Percentiles rank a stretch among this genome's conserved stretches.
Evolutionary conservation across 2,113 vertebrate species (phyloP).

Genomic region (Tauraco erythrolophus): DNA sequence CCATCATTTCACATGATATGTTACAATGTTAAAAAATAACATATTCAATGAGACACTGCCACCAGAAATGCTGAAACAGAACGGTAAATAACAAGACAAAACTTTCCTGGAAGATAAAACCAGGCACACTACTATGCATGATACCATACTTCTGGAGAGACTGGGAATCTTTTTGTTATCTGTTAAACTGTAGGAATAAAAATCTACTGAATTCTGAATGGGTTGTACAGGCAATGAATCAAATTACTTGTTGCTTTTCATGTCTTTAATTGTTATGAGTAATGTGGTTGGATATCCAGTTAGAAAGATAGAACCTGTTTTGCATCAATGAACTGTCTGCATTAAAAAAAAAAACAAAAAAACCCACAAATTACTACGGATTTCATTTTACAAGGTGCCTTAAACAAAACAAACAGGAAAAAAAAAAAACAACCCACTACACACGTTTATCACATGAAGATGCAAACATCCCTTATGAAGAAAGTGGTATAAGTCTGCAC

Average conservation of each 20-base stretch:
- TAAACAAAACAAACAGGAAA: background rate
- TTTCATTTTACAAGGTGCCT: background rate
- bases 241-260: background rate
- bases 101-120: background rate
- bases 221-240: background rate
- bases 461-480: background rate
- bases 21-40: background rate
- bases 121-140: background rate
- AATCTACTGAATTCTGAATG: background rate
- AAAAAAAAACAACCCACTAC: background rate
- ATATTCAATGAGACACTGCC: background rate
- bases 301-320: background rate
- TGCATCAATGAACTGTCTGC: background rate
- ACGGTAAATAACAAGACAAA: background rate
- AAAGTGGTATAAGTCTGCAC: background rate
- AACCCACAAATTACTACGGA: background rate
- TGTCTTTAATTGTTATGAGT: background rate
- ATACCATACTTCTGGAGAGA: background rate
- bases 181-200: background rate
- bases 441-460: background rate
- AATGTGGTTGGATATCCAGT: background rate
- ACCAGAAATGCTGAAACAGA: background rate
- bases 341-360: too few species aligned
- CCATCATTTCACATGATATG: background rate
- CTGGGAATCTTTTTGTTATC: background rate